phyloP scores from a whole-genome alignment of 2,797 vertebrate genomes.

The Spinibarbus caldwelli region DNA sequence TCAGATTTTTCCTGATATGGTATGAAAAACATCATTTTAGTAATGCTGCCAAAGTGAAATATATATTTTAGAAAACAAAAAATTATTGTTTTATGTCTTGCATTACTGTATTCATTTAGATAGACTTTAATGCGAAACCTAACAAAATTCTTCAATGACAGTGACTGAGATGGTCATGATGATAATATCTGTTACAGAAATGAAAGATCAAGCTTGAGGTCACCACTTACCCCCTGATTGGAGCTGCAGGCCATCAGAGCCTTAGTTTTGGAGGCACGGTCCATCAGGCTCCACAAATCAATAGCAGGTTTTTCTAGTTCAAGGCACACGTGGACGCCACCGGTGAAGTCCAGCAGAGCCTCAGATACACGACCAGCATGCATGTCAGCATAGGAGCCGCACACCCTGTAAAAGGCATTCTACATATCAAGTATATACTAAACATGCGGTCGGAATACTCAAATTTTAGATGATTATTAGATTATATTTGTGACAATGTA shows the following conservation, averaged over 20 bases:
- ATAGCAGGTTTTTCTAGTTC: constrained; percentile 68
- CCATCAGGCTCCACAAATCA: constrained; percentile 81
- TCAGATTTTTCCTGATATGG: constrained; percentile 28
- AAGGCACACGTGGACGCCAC: constrained; percentile 80
- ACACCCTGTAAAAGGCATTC: constrained; percentile 73
- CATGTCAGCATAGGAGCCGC: constrained; percentile 86
- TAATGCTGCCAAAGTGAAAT: background rate
- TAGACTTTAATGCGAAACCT: background rate
- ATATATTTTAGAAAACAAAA: background rate
- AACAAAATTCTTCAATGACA: background rate
- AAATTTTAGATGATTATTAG: background rate
- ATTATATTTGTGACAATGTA: background rate
- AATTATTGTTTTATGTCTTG: background rate
- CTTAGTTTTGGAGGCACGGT: constrained; percentile 68
- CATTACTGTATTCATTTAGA: background rate
- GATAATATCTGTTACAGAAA: background rate
- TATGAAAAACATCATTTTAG: background rate
- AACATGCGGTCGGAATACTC: background rate
- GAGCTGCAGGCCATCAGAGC: constrained; percentile 83
- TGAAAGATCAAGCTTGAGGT: background rate
- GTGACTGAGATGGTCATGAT: background rate
- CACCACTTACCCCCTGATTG: constrained; percentile 71
- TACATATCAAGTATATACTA: background rate
- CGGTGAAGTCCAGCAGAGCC: constrained; percentile 88
- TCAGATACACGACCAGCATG: constrained; percentile 82